Evolutionary conservation across 2,797 vertebrate genomes (phyloP), one percentile per base, ranked within the genome.

Genomic region (Trematomus bernacchii): DNA sequence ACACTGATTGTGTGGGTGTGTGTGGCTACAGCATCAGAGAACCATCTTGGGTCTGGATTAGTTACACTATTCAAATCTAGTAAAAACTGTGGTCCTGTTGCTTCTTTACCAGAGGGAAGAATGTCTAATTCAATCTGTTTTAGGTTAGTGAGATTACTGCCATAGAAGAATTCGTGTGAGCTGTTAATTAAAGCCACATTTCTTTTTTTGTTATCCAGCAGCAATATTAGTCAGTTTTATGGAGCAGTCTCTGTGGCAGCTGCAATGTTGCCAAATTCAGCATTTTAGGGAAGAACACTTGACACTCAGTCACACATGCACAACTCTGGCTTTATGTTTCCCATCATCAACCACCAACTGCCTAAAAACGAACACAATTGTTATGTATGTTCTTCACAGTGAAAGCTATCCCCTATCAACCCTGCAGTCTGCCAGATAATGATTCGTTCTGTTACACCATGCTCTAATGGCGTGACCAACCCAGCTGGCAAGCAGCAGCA

Each of bases 151-250:
- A 81, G 78, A 78, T 88, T 79, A 72, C 83, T 73, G 75, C 84
- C 85, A 48, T 16, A 74, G 81, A 74, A 67, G 77, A 82, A 84
- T 81, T 86, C 23, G 60, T 86, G 86, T 78, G 85, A 93, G 67
- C 76, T 78, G 76, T 80, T 93, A 89, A 93, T 94, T 87, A 80
- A 91, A 86, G 66, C 83, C 90, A 90, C 84, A 78, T 87, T 79
- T 82, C 57, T 79, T 79, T 84, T 37, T 82, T 72, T 77, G 66
- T 89, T 91, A 87, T 88, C 84, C 85, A 80, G 84, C 85, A 64
- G 85, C 12, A 57, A 85, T 89, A 78, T 84, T 88, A 44, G 6
- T 79, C 79, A 62, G 76, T 84, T 92, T 93, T 91, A 92, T 93
- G 83, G 82, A 74, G 75, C 84, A 23, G 85, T 91, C 73, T 87